phyloP scores from a whole-genome alignment of 2,113 vertebrate species.

The Hepsetus odoe region DNA sequence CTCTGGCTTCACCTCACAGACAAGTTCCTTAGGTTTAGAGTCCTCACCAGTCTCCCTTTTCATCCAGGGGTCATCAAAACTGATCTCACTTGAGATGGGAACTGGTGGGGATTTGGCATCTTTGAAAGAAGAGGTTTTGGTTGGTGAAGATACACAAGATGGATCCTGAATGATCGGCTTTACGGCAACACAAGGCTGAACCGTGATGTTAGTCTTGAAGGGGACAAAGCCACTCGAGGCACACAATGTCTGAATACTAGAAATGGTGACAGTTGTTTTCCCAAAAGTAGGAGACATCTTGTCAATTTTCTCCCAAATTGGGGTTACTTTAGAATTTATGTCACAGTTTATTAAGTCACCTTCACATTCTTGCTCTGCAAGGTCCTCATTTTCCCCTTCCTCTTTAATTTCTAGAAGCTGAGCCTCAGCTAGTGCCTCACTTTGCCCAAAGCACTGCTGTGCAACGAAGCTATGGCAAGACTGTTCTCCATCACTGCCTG shows the following conservation, averaged over 20 bases:
- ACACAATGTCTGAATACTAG: constrained; percentile 74
- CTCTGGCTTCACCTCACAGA: constrained; percentile 67
- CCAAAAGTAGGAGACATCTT: constrained; percentile 82
- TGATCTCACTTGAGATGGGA: constrained; percentile 76
- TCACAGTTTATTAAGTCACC: constrained; percentile 72
- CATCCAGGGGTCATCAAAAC: constrained; percentile 94
- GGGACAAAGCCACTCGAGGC: constrained; percentile 79
- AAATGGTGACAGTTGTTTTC: constrained; percentile 83
- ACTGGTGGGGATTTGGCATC: constrained; percentile 66
- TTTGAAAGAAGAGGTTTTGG: constrained; percentile 63
- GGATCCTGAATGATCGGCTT: constrained; percentile 79
- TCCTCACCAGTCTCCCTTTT: constrained; percentile 82
- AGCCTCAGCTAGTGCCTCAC: constrained; percentile 88
- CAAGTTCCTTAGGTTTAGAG: constrained; percentile 40
- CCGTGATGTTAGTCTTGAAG: constrained; percentile 82
- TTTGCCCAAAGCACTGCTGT: constrained; percentile 86
- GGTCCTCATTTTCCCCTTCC: constrained; percentile 59
- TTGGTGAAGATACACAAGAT: constrained; percentile 51
- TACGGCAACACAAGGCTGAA: constrained; percentile 84
- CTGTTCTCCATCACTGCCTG: constrained; percentile 88
- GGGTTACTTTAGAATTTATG: constrained; percentile 66
- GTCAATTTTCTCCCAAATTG: constrained; percentile 75
- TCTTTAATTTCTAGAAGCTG: constrained; percentile 69
- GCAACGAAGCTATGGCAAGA: constrained; percentile 87
- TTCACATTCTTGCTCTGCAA: constrained; percentile 65